phyloP scores from a whole-genome alignment of 2,888 invertebrate species.

The Lasioglossum pauxillum region DNA sequence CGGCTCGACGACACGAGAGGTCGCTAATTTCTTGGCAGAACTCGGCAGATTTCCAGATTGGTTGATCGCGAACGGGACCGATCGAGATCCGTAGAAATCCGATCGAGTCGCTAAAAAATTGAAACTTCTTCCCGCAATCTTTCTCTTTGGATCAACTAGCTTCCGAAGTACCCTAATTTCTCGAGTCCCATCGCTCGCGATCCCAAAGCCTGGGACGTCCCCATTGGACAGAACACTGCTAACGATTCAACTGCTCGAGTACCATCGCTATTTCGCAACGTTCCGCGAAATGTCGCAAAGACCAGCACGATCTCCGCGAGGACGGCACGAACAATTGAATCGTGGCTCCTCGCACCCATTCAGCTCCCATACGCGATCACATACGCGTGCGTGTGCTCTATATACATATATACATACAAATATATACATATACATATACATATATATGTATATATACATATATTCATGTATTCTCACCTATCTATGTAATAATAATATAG shows the following conservation, averaged over 20 bases:
- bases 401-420: conserved; percentile 51
- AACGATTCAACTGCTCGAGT: conserved; percentile 11
- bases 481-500: conserved; percentile 58
- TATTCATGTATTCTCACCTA: conserved; percentile 64
- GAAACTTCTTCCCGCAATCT: background rate
- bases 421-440: conserved; percentile 45
- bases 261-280: background rate
- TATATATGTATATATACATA: conserved; percentile 44
- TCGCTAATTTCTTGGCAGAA: background rate
- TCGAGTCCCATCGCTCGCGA: conserved; percentile 53
- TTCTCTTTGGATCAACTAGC: background rate
- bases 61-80: background rate
- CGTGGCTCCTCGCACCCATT: conserved; percentile 39
- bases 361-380: conserved; percentile 30
- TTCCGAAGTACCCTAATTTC: background rate
- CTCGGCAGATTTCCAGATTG: background rate
- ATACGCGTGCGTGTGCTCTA: conserved; percentile 48
- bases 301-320: background rate
- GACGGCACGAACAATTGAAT: background rate
- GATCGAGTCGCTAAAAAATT: background rate
- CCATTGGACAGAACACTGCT: conserved; percentile 65
- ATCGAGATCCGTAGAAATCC: background rate
- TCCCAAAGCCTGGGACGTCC: conserved; percentile 36
- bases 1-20: background rate
- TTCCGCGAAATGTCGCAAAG: background rate